A percentile compares a stretch with the other conserved stretches of the same genome.
phyloP scores from a whole-genome alignment of 1,140 invertebrate species.

The Bombus sylvicola region DNA sequence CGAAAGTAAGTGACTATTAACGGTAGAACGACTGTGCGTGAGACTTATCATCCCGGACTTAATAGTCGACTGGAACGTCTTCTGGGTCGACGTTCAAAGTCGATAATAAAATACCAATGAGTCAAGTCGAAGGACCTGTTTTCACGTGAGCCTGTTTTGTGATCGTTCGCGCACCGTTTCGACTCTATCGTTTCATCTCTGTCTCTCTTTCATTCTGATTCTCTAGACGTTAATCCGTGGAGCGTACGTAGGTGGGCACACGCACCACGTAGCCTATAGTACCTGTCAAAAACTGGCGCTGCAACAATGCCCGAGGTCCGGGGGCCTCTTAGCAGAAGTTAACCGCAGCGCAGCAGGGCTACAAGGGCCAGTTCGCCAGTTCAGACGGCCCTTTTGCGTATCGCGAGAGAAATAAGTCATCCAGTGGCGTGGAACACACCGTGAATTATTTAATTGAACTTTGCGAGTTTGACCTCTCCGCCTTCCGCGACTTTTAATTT shows the following conservation, averaged over 20 bases:
- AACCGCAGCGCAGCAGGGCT: slow-evolving; percentile 70
- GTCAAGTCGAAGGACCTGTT: slow-evolving; percentile 53
- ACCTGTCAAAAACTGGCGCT: slow-evolving; percentile 75
- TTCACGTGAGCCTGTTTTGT: slow-evolving; percentile 9
- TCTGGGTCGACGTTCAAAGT: slow-evolving; percentile 43
- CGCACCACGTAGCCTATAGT: slow-evolving; percentile 56
- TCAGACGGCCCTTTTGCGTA: slow-evolving; percentile 47
- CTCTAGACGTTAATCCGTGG: slow-evolving; percentile 70
- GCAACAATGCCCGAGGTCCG: slow-evolving; percentile 67
- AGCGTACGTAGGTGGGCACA: slow-evolving; percentile 67
- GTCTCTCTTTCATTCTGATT: neutral
- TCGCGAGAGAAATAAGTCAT: slow-evolving; percentile 65
- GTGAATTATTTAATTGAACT: neutral
- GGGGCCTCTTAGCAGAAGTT: slow-evolving; percentile 68
- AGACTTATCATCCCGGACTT: slow-evolving; percentile 69
- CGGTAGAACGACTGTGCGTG: slow-evolving; percentile 59
- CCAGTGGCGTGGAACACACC: slow-evolving; percentile 45
- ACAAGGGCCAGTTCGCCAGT: slow-evolving; percentile 62
- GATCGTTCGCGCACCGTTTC: slow-evolving; percentile 7
- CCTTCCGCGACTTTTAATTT: no score
- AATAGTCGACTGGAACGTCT: slow-evolving; percentile 55
- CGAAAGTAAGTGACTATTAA: slow-evolving; percentile 71
- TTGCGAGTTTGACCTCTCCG: no score
- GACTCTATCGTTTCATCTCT: neutral
- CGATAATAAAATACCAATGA: slow-evolving; percentile 70